Conservation (phyloP, 2,113 vertebrate species). For the Pteropus alecto region DNA sequence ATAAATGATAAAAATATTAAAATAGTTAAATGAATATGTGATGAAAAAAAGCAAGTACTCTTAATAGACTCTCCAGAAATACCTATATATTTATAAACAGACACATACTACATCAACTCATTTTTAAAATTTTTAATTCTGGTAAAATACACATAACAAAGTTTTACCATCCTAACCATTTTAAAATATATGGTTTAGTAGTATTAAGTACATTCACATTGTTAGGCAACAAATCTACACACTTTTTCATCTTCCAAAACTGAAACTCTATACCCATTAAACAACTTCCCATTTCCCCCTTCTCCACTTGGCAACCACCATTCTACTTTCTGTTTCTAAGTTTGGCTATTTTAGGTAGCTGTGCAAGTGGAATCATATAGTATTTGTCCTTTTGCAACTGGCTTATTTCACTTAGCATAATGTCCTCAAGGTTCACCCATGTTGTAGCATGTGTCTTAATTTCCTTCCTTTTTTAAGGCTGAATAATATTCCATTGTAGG, state of each 20-base stretch:
- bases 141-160: neutral
- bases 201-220: neutral
- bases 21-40: neutral
- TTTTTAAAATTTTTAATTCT: neutral
- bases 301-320: neutral
- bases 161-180: neutral
- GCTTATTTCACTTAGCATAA: neutral
- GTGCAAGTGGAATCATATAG: neutral
- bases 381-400: neutral
- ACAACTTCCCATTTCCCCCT: neutral
- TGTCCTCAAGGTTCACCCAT: neutral
- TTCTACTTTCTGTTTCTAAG: neutral
- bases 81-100: neutral
- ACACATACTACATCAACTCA: neutral
- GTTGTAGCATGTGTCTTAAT: neutral
- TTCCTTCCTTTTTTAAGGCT: neutral
- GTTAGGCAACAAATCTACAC: neutral
- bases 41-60: neutral
- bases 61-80: constrained; percentile 7
- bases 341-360: neutral
- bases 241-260: neutral
- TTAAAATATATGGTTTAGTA: neutral
- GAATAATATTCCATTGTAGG: neutral
- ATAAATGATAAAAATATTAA: constrained; percentile 1
- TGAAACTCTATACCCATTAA: neutral